Base-by-base conservation (phyloP, 2,113 vertebrate species). In the Columba livia region DNA sequence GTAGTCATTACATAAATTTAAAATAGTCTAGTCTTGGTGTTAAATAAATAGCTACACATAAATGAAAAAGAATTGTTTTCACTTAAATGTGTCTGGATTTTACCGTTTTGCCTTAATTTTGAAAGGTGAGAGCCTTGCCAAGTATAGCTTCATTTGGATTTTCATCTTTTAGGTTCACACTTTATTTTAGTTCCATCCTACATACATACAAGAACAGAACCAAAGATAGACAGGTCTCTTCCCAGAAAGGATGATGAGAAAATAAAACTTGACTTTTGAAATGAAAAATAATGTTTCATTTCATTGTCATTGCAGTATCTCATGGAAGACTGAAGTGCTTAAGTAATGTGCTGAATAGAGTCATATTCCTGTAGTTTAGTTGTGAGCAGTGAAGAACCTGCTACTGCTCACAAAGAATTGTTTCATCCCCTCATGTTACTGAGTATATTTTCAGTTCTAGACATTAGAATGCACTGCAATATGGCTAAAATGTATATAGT, bases 151-250 rank as follows among this genome's bases (percentile, higher is more conserved):
- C 3, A 60, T 71, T 91, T 86, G 3, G 1, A 11, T 51, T 79
- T 56, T 62, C 40, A 5, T 34, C 15, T n/a, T 57, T 53, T 32
- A 58, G 17, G 5, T 58, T 75, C 15, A 25, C 10, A 10, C 15
- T 77, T 65, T 29, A 57, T 47, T 19, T 47, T 47, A 10, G 20
- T 73, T 61, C 5, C 23, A 71, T 31, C 31, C 12, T 56, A 36
- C 0, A 0, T 53, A 34, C 7, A n/a, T 28, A 23, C 6, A 29
- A 70, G 20, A 20, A 17, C 31, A 51, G 26, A 73, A 42, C 11
- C 15, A 72, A 60, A 82, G 15, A 64, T 36, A 85, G 79, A 19
- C 11, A 80, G 8, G n/a, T 60, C 12, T 60, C 5, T 60, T 81
- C 23, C 34, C 34, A 31, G 34, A 78, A 73, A 36, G 28, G 48